Evolutionary conservation across 92 coral and sea anemone species (phyloP), one percentile per base, ranked within the genome.

Genomic region (Porites divaricata): DNA sequence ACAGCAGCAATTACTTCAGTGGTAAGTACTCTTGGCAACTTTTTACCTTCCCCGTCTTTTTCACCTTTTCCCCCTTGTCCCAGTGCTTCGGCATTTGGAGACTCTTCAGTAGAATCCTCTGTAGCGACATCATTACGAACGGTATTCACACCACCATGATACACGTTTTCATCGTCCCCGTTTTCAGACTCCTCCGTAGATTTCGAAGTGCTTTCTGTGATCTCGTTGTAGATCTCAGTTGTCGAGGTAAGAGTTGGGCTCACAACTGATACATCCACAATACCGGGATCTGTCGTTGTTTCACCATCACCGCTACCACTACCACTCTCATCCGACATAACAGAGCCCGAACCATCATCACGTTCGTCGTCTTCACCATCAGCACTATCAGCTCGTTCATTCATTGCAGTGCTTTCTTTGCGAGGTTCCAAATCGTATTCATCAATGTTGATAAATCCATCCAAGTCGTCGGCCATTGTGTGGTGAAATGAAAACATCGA

Each of bases 1-100:
- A 96, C 98, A 12, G 98, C 99, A 14, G 98, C 98, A 25, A 92
- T 91, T 7, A 96, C 99, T 90, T 96, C 99, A 51, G 90, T 89
- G 9, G 99, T 92, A 11, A 96, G 91, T 63, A 93, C 94, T 28
- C 72, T 45, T 20, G 81, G 56, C 0, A 62, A 86, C 28, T 71
- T 75, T 45, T 81, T 75, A 19, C 51, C 86, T 6, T 45, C 72
- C 16, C 54, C 48, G 0, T 35, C 45, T 35, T 35, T 35, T 35
- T 6, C 45, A 35, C 45, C 45, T 2, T 35, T 35, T 4, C 45
- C 4, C 45, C 45, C 45, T 35, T 35, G 45, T 35, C 45, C 45
- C 4, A 3, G 45, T 35, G 87, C 85, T 24, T 87, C 90, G 5
- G 73, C 89, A n/a, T 66, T 77, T 19, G 68, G 50, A 14, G 64